Conservation (phyloP, 2,113 vertebrate genomes). For the Labeo catla region DNA sequence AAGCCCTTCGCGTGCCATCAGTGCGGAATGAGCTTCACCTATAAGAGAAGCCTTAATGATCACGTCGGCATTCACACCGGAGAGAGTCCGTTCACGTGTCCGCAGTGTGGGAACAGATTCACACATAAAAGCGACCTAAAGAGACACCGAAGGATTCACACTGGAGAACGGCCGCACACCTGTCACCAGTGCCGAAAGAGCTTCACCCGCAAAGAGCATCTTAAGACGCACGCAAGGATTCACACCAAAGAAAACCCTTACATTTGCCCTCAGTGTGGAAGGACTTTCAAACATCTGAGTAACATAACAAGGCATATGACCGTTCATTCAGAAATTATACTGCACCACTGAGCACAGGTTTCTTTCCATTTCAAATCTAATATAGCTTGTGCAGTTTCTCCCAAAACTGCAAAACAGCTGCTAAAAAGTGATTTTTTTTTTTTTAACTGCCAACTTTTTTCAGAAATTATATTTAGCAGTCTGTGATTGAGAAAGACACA, state of each 20-base stretch:
- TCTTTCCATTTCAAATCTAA: background rate
- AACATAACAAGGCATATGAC: background rate
- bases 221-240: background rate
- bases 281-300: background rate
- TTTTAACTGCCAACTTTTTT: no score
- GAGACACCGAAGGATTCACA: background rate
- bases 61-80: background rate
- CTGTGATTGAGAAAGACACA: no score
- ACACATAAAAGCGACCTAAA: background rate
- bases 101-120: background rate
- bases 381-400: no score
- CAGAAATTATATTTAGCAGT: no score
- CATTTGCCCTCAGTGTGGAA: background rate
- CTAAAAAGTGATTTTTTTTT: no score
- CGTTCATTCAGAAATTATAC: background rate
- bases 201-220: background rate
- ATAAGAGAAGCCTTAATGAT: background rate
- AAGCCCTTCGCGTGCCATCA: background rate
- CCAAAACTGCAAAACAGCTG: no score
- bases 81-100: background rate
- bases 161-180: background rate
- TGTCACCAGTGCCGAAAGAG: background rate
- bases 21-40: background rate
- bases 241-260: background rate
- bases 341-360: background rate